phyloP scores from a whole-genome alignment of 2,113 vertebrate species.

The Tichodroma muraria region DNA sequence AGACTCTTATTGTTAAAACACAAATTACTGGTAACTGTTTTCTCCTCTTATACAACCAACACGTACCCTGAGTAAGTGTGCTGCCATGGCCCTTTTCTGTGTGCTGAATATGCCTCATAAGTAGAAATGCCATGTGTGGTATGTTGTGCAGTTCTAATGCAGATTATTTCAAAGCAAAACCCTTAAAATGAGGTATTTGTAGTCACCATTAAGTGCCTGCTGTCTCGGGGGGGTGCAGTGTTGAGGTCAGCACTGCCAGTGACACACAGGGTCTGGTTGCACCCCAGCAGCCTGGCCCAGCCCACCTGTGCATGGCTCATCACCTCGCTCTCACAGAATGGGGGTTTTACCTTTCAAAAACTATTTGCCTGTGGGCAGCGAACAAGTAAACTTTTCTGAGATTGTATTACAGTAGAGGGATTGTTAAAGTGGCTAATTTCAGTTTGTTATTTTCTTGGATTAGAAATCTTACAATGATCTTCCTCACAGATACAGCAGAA shows the following conservation, averaged over 20 bases:
- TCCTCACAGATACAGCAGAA: neutral
- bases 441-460: neutral
- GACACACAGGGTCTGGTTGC: neutral
- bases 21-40: neutral
- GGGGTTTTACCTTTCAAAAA: neutral
- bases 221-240: neutral
- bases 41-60: rapidly evolving
- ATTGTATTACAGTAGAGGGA: neutral
- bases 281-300: neutral
- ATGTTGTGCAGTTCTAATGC: neutral
- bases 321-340: rapidly evolving
- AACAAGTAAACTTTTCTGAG: neutral
- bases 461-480: neutral
- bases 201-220: rapidly evolving
- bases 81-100: neutral
- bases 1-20: neutral
- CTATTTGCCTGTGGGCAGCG: neutral
- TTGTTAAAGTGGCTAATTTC: neutral
- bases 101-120: rapidly evolving
- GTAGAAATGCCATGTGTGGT: rapidly evolving
- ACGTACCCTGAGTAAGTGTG: rapidly evolving
- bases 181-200: neutral
- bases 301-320: neutral
- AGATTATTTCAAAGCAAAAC: neutral
- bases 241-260: neutral